phyloP scores from a whole-genome alignment of 2,888 invertebrate species.

The Lampropteryx suffumata region DNA sequence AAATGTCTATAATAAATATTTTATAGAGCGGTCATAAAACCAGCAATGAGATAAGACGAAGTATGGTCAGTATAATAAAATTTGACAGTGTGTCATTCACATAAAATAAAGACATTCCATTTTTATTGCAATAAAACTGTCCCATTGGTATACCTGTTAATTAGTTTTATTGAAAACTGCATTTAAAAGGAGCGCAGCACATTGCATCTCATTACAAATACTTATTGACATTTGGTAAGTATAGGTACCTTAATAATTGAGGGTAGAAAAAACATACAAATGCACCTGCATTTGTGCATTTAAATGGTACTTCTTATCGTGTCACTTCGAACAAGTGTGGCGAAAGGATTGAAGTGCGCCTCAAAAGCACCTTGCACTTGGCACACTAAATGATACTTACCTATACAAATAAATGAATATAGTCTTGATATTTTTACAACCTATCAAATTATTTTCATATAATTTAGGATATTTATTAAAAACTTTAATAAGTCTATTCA shows the following conservation, averaged over 20 bases:
- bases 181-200: constrained; percentile 6
- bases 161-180: constrained; percentile 22
- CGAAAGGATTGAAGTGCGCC: no score
- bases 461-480: no score
- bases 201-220: no score
- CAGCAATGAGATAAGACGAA: constrained; percentile 53
- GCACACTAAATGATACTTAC: no score
- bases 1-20: constrained; percentile 68
- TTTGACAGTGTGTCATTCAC: constrained; percentile 69
- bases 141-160: constrained; percentile 30
- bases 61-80: constrained; percentile 62
- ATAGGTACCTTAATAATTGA: no score
- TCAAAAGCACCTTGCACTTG: background rate
- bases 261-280: constrained; percentile 8
- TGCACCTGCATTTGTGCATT: background rate
- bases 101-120: constrained; percentile 48
- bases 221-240: constrained; percentile 8
- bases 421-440: no score
- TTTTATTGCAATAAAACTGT: constrained; percentile 32
- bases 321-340: no score
- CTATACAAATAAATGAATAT: no score
- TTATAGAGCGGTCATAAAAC: constrained; percentile 75
- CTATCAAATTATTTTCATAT: no score
- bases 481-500: no score
- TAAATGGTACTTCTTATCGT: background rate